Base-by-base conservation (phyloP, 2,888 invertebrate species). In the Orthosia gracilis region DNA sequence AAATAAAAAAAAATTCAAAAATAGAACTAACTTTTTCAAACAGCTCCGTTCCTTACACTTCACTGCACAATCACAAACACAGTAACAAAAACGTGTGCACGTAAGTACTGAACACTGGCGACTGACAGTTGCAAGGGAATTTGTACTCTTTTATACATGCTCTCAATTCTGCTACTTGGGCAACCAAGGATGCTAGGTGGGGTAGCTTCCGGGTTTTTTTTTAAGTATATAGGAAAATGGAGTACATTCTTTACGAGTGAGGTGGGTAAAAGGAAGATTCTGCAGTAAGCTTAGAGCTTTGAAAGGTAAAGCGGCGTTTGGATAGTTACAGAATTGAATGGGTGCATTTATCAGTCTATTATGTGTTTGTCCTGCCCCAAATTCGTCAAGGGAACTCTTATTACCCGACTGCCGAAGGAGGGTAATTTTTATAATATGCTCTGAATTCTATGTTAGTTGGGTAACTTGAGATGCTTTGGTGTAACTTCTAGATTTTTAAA, bases 71-170 rank as follows among this genome's bases (percentile, higher is more conserved):
- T 17, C 79, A 84, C 80, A 55, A 45, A 80, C 88, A 82, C 85
- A 67, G 52, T 65, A 69, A 47, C 62, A 21, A 21, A 45, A 57
- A 72, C 83, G 85, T 80, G 81, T 76, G 71, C 59, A 45, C 77
- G 64, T 21, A 64, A 52, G 62, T 54, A 70, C n/a, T 21, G 73
- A 64, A 68, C 23, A 55, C 26, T 62, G 45, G 4, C 69, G 64
- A 89, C 89, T 89, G 88, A 71, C 68, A 65, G 63, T 52, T 73
- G 73, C 73, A 76, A 49, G 68, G 66, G 57, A 69, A 63, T 15
- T 69, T 5, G 17, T 64, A 73, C 45, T 40, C 85, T 91, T 93
- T 88, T 92, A 93, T 93, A 93, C 86, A 82, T 91, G 90, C 85
- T 90, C 90, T 90, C 90, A 89, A 89, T 90, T 90, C 89, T 87